These are phyloP conservation scores for Latheticus oryzae DNA, from an alignment of 2,888 invertebrate genomes.

Conservation along the genomic window DNA sequence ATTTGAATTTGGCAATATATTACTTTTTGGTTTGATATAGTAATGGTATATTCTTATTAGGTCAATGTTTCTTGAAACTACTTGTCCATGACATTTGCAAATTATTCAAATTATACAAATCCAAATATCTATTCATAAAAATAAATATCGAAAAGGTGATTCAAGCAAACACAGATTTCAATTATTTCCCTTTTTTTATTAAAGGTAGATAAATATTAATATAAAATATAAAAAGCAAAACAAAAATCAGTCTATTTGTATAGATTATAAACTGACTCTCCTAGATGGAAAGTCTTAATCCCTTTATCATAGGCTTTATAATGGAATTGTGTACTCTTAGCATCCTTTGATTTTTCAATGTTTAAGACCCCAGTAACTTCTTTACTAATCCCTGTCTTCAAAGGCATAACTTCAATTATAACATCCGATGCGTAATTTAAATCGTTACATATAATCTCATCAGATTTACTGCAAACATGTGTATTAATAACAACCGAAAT, in stretches of 20 bases:
- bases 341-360: constrained; percentile 68
- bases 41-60: too few species aligned
- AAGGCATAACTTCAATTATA: constrained; percentile 72
- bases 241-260: constrained; percentile 49
- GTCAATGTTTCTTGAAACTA: too few species aligned
- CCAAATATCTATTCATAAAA: too few species aligned
- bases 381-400: constrained; percentile 79
- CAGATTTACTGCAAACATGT: constrained; percentile 70
- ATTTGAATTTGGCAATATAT: too few species aligned
- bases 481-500: constrained; percentile 71
- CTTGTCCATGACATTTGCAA: too few species aligned
- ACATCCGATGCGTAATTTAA: constrained; percentile 75
- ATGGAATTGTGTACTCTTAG: constrained; percentile 68
- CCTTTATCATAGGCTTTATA: constrained; percentile 82
- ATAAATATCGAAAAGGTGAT: too few species aligned
- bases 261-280: constrained; percentile 64
- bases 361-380: constrained; percentile 79
- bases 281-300: constrained; percentile 79
- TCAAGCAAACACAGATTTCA: too few species aligned
- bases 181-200: too few species aligned
- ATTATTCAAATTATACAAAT: too few species aligned
- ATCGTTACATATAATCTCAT: constrained; percentile 71
- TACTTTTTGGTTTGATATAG: too few species aligned
- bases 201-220: too few species aligned
- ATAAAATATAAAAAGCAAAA: constrained; percentile 34